Evolutionary conservation across 2,797 vertebrate species (phyloP).

Genomic region (Chloroceryle inda): DNA sequence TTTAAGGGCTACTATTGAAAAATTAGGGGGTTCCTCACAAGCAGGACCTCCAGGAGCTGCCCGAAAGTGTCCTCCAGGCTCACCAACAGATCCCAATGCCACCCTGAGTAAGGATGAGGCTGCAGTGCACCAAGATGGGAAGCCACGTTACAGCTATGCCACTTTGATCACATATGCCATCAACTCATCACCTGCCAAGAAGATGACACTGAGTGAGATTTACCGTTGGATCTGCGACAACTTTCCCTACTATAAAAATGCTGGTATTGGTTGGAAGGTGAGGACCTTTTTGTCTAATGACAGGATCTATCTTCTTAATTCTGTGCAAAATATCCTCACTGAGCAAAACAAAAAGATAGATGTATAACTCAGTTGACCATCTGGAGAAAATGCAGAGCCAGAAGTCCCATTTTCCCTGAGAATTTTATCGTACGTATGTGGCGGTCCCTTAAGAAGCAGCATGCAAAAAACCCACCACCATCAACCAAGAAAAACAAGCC

Average conservation of each 20-base stretch:
- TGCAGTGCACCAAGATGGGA: conserved; percentile 86
- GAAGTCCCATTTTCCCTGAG: background rate
- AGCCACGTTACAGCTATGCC: conserved; percentile 97
- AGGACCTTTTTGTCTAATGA: conserved; percentile 1
- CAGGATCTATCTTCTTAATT: background rate
- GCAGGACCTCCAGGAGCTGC: conserved; percentile 80
- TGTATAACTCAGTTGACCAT: background rate
- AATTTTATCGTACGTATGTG: background rate
- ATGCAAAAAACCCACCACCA: background rate
- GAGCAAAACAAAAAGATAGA: background rate
- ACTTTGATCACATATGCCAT: conserved; percentile 97
- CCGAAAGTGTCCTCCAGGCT: conserved; percentile 83
- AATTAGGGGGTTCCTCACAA: conserved; percentile 84
- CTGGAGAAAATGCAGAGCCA: background rate
- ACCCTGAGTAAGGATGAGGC: conserved; percentile 87
- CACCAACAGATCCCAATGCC: conserved; percentile 84
- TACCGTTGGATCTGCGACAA: conserved; percentile 98
- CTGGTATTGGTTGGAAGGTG: conserved; percentile 98
- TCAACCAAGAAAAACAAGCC: background rate
- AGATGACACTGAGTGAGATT: conserved; percentile 96
- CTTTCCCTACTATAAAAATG: conserved; percentile 95
- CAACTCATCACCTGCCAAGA: conserved; percentile 91
- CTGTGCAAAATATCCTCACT: background rate
- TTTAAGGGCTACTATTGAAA: conserved; percentile 90
- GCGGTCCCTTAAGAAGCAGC: background rate